Evolutionary conservation across 2,888 invertebrate species (phyloP), one percentile per base, ranked within the genome.

Genomic region (Azorinus chamasolen): DNA sequence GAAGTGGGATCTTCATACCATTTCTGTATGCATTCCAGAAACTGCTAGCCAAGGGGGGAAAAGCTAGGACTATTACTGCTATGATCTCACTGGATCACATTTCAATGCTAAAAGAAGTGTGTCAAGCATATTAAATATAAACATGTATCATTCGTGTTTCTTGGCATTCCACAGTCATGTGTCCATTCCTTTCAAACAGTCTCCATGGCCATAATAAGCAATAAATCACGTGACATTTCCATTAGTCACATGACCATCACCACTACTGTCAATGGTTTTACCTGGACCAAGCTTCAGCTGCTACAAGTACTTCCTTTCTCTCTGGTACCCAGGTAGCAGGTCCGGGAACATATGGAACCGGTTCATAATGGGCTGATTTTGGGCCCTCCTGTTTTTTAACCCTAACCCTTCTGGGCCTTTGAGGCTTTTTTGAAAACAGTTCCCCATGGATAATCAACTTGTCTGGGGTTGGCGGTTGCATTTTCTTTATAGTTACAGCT

Each of bases 261-360:
- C 65, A 65, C 53, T 18, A 27, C 61, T 54, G 22, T 41, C 24
- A 54, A 5, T 55, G 57, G 32, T 10, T 57, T 68, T 80, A 80
- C 80, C 80, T 80, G 50, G 63, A 57, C 80, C 80, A 80, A 22
- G 58, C 63, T 41, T 76, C 72, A n/a, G 76, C 78, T 45, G 77
- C 83, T 59, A 61, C 54, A 10, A 79, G 54, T 12, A 83, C 83
- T 69, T 79, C 77, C 25, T 57, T 74, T 71, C 79, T 68, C 41
- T 77, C 79, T 41, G 83, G 77, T 62, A 70, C 69, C 83, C 76
- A 76, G 48, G 64, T 62, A 57, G 65, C 25, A 43, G 81, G 68
- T 58, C 65, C 71, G 58, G 77, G 27, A 16, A 72, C 51, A 65
- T 78, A 81, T 6, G 79, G 83, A 50, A 79, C 74, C 12, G 71